Evolutionary conservation across 2,888 invertebrate genomes (phyloP), one percentile per base, ranked within the genome.

Genomic region (Hirtodrosophila duncani): DNA sequence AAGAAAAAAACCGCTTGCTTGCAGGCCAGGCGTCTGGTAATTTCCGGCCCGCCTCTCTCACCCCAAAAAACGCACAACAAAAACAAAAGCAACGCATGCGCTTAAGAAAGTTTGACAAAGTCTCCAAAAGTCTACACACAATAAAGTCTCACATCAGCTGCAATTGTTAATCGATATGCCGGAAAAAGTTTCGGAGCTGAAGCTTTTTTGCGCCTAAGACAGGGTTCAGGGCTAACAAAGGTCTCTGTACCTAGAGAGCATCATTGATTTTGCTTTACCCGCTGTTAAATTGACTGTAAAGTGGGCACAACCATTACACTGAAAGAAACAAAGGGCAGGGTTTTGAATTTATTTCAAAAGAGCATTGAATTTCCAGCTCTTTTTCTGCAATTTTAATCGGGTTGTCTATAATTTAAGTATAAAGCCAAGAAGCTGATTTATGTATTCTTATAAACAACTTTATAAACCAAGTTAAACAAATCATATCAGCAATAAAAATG

Each of bases 211-310:
- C 27, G 26, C 17, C 24, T 29, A 36, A 21, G 23, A 21, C 20
- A 23, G 61, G 58, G 72, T 72, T 72, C 72, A 72, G 63, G 72
- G 72, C 72, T 72, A 75, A 79, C 59, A 57, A 58, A 64, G 72
- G 72, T 71, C 64, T 71, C 75, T 74, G 71, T 75, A 75, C 75
- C 30, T 9, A 3, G 10, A 38, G 18, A 3, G 21, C 21, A 48
- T 37, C 49, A 78, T 67, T 56, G 63, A 78, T 63, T 67, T 57
- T 49, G 16, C 3, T 36, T 24, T 18, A n/a, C 13, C 14, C 33
- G 14, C 31, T 14, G 43, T 39, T 17, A 16, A 14, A 5, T n/a
- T 23, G 51, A 55, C 20, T 6, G 3, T 1, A 3, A 17, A 49
- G 23, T 18, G 39, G 18, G 20, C 52, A n/a, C 36, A 42, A n/a